Evolutionary conservation across 2,113 vertebrate species (phyloP), one percentile per base, ranked within the genome.

Genomic region (Isurus oxyrinchus): DNA sequence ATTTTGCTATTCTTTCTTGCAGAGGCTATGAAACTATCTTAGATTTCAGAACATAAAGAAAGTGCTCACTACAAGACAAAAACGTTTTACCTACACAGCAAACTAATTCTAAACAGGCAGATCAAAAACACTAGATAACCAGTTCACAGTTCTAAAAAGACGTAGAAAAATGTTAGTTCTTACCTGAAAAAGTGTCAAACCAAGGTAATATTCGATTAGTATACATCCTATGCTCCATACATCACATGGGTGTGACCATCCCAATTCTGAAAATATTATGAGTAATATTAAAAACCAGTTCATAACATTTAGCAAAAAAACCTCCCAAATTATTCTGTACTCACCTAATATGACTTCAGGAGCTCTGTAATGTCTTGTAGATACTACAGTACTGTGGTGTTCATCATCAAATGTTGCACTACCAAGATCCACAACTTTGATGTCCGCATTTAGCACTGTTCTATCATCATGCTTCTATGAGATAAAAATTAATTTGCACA

Each of bases 151-250:
- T 2, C 10, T 14, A n/a, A 14, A 61, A 63, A 94, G 61, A 40
- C 19, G 16, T 44, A 84, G 35, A 40, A 5, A 94, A 61, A 93
- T 40, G 6, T 21, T 44, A 57, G 63, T 44, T 96, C 97, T 13
- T 97, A 99, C 99, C 98, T 99, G 99, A 97, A 99, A 99, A 53
- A 99, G 98, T 0, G 99, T 99, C 96, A 98, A 98, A 96, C 99
- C 99, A 27, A 99, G 98, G 96, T 99, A 99, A 97, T 99, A 99
- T 96, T 99, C 99, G 27, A 99, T 98, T 40, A 99, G 97, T 97
- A 99, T 99, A 96, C 99, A 99, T 94, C 99, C 99, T 96, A 99
- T 98, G 96, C 99, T 99, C 99, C 99, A 99, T 96, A 99, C 98
- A 88, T 99, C 99, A 97, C 99, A 99, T 0, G 99, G 98, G 96